These are phyloP conservation scores for Gobionotothen gibberifrons DNA, from an alignment of 2,797 vertebrate species.

Conservation along the genomic window DNA sequence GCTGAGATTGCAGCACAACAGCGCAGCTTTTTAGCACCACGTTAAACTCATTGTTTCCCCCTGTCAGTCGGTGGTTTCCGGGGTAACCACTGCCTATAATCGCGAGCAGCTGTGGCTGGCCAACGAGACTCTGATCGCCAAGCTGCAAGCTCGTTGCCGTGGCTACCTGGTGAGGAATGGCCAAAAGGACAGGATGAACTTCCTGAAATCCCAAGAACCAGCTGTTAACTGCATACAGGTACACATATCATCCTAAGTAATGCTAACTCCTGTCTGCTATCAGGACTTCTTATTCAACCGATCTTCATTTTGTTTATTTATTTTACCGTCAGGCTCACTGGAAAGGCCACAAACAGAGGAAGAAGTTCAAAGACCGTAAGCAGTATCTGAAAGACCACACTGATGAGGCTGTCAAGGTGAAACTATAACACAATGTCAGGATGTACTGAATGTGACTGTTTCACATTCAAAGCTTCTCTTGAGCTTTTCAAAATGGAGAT, in stretches of 20 bases:
- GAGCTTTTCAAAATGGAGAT: no score
- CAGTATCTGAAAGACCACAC: slow-evolving; percentile 88
- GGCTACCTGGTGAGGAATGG: slow-evolving; percentile 92
- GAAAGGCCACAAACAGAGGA: slow-evolving; percentile 94
- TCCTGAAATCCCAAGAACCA: slow-evolving; percentile 91
- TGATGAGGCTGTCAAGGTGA: slow-evolving; percentile 92
- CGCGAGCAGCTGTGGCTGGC: slow-evolving; percentile 97
- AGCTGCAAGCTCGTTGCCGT: slow-evolving; percentile 93
- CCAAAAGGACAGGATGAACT: slow-evolving; percentile 87
- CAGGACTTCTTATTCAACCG: neutral
- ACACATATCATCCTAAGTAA: no score
- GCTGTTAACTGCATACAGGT: slow-evolving; percentile 96
- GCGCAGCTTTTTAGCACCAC: fast-evolving
- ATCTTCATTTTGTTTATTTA: neutral
- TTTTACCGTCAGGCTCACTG: slow-evolving; percentile 88
- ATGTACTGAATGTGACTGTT: no score
- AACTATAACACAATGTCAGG: fast-evolving
- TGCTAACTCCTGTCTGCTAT: neutral
- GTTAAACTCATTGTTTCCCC: slow-evolving; percentile 7
- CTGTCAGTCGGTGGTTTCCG: slow-evolving; percentile 91
- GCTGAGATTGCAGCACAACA: neutral
- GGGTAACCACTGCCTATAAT: slow-evolving; percentile 96
- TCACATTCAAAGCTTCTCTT: no score
- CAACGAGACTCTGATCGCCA: slow-evolving; percentile 92
- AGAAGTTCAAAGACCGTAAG: slow-evolving; percentile 88